Base-by-base conservation (phyloP, 1,140 invertebrate genomes). In the Drosophila yakuba region DNA sequence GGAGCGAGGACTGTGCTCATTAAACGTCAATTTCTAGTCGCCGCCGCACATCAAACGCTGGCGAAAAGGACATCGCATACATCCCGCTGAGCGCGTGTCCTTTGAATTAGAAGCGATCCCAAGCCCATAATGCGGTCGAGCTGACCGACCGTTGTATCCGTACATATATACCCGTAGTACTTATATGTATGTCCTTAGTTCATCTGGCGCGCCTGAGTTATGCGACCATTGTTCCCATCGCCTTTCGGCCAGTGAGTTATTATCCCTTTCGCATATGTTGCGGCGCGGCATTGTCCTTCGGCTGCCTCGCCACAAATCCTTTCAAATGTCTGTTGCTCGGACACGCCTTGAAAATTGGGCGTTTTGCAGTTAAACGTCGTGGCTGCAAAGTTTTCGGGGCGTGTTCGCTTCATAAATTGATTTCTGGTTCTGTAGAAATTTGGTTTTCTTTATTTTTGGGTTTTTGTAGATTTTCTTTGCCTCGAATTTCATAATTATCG, bases 211-310 rank as follows among this genome's bases (percentile, higher is more conserved):
- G 71, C 25, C 66, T 58, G 68, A 71, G 64, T 71, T 71, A 71
- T 71, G 64, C 11, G 51, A 28, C 36, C 35, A 68, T 71, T 71
- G 67, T 45, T 57, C 51, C 35, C 67, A 69, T 48, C 51, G 63
- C 63, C 67, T 71, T 47, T 55, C 44, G 63, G 50, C 32, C 73
- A 39, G 73, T 77, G 74, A 77, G 61, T 77, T 77, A 77, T 77
- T 75, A 77, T 77, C 74, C 74, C 74, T 77, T 69, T 77, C 63
- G 74, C 74, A 77, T 77, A 76, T 77, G 74, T 69, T 77, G 44
- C 41, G 48, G 59, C 41, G 44, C n/a, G 48, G 73, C 72, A 71
- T 76, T 67, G 72, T 75, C 72, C 73, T 74, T 56, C 57, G 32
- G n/a, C 23, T 32, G 5, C 35, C 14, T 51, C 44, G 35, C 41